phyloP scores from a whole-genome alignment of 2,797 vertebrate species.

The Geotrypetes seraphini region DNA sequence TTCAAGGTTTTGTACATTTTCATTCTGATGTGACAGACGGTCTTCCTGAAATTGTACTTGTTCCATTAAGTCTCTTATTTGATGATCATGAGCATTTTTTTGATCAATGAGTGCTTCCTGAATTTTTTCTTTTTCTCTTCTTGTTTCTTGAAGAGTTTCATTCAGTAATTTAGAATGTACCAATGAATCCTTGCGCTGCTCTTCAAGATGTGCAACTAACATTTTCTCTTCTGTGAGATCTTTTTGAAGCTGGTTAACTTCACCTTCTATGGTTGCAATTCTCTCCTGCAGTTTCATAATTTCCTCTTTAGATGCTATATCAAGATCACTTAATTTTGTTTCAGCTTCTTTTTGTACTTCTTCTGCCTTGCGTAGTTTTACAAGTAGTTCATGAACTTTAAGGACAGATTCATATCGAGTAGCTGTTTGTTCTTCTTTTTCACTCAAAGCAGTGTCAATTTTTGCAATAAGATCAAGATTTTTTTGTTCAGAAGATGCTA shows the following conservation, averaged over 20 bases:
- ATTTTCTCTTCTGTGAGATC: slow-evolving; percentile 52
- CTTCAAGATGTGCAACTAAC: slow-evolving; percentile 58
- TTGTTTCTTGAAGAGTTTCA: slow-evolving; percentile 31
- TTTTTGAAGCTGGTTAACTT: slow-evolving; percentile 51
- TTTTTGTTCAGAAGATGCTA: slow-evolving; percentile 47
- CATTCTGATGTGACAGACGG: slow-evolving; percentile 51
- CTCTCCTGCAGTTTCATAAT: slow-evolving; percentile 38
- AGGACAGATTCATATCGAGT: slow-evolving; percentile 54
- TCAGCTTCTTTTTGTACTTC: slow-evolving; percentile 46
- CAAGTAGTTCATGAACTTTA: slow-evolving; percentile 60
- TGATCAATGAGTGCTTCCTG: slow-evolving; percentile 46
- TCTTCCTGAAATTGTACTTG: slow-evolving; percentile 56
- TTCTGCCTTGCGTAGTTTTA: slow-evolving; percentile 67
- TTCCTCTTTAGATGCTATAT: slow-evolving; percentile 50
- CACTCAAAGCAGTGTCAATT: slow-evolving; percentile 41
- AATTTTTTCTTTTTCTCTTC: slow-evolving; percentile 26
- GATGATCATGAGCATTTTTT: slow-evolving; percentile 45
- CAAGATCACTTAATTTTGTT: slow-evolving; percentile 46
- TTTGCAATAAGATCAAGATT: slow-evolving; percentile 57
- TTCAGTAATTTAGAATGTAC: slow-evolving; percentile 42
- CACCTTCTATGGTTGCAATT: slow-evolving; percentile 42
- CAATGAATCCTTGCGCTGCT: slow-evolving; percentile 58
- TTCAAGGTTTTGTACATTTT: slow-evolving; percentile 61
- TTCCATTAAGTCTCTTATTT: slow-evolving; percentile 44
- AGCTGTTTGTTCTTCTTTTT: slow-evolving; percentile 54